Percentiles rank a stretch among this genome's conserved stretches.
phyloP scores from a whole-genome alignment of 2,113 vertebrate species.

The Protobothrops mucrosquamatus region DNA sequence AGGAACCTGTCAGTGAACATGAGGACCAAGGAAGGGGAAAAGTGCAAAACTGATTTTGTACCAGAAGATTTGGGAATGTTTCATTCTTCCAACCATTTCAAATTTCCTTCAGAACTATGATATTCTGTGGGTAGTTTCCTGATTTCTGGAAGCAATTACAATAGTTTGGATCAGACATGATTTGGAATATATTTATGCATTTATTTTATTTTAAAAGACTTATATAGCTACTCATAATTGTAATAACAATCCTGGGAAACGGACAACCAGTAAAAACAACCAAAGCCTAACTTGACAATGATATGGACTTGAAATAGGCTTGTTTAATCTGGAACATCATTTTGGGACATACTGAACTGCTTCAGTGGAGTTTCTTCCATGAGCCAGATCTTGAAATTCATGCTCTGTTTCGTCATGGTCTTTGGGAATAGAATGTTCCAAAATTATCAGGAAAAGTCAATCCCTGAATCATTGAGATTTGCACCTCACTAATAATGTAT shows the following conservation, averaged over 20 bases:
- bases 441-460: neutral
- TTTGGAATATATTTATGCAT: neutral
- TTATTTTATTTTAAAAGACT: neutral
- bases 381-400: neutral
- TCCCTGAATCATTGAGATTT: neutral
- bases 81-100: neutral
- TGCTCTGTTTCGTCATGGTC: neutral
- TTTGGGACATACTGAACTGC: too few species aligned
- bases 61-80: neutral
- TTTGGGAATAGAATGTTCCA: neutral
- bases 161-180: neutral
- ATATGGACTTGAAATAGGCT: neutral
- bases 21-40: neutral
- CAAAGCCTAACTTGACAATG: neutral
- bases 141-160: neutral
- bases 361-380: neutral
- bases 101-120: neutral
- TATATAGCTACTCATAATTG: neutral
- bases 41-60: neutral
- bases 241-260: neutral
- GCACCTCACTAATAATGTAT: neutral
- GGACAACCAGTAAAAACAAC: neutral
- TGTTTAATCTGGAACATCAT: neutral
- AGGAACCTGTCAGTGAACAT: neutral
- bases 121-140: neutral